Conservation (phyloP, 2,113 vertebrate genomes). For the Silurus meridionalis region DNA sequence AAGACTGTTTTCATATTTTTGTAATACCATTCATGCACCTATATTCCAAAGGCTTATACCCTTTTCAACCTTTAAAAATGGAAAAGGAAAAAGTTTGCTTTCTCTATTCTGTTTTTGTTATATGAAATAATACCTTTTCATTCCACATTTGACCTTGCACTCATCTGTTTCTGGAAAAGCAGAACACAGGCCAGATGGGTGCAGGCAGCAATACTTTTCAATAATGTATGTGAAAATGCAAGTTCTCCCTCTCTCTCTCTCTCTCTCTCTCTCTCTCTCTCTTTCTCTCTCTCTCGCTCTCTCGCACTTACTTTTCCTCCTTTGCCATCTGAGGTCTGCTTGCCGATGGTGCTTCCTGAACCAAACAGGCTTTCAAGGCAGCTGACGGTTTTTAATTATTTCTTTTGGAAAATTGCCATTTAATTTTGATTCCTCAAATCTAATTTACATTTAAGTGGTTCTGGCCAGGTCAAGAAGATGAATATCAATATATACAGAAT, state of each 20-base stretch:
- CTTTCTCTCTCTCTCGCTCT: too few species aligned
- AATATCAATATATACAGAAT: conserved; percentile 40
- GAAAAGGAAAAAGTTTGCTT: neutral
- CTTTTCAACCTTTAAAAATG: neutral
- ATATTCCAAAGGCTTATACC: neutral
- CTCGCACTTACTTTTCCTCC: conserved; percentile 41
- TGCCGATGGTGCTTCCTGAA: conserved; percentile 29
- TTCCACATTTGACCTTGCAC: conserved; percentile 65
- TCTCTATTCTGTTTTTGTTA: conserved; percentile 9
- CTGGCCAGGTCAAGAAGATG: conserved; percentile 59
- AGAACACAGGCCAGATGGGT: conserved; percentile 61
- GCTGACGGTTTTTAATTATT: conserved; percentile 67
- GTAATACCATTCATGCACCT: neutral
- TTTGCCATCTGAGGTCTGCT: conserved; percentile 62
- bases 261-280: neutral
- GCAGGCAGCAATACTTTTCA: conserved; percentile 59
- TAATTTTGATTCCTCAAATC: conserved; percentile 55
- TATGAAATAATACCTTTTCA: conserved; percentile 54
- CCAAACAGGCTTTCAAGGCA: conserved; percentile 55
- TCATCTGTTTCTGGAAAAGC: conserved; percentile 45
- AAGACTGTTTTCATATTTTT: neutral
- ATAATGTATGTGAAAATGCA: conserved; percentile 64
- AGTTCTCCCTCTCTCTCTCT: conserved; percentile 38
- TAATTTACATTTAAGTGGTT: conserved; percentile 67
- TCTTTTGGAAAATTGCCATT: conserved; percentile 67